Conservation (phyloP, 2,797 vertebrate species). For the Paramormyrops hopkinsi region DNA sequence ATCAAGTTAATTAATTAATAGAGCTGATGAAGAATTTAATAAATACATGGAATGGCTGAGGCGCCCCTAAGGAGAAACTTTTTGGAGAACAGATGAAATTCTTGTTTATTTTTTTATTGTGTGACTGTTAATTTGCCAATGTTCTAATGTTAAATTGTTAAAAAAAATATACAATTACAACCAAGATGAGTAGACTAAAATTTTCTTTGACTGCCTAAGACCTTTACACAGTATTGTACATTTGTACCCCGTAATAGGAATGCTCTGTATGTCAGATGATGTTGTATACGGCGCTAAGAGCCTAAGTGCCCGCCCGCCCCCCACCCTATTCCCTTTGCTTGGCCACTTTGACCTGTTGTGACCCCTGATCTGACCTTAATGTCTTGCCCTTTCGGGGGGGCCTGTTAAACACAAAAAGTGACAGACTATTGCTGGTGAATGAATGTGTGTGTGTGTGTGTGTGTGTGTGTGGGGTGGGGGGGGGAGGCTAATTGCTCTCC, state of each 20-base stretch:
- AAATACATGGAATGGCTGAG: background rate
- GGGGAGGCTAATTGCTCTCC: constrained; percentile 50
- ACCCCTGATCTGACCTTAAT: background rate
- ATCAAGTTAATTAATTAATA: background rate
- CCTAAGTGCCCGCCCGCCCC: background rate
- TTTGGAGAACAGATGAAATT: background rate
- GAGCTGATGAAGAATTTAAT: background rate
- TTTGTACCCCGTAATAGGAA: background rate
- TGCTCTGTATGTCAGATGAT: background rate
- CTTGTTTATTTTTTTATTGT: background rate
- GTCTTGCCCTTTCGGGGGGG: background rate
- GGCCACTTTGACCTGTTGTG: constrained; percentile 7
- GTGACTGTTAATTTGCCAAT: background rate
- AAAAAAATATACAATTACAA: background rate
- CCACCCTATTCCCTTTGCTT: background rate
- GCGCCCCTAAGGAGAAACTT: background rate
- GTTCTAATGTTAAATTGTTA: background rate
- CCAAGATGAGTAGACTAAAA: background rate
- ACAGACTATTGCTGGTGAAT: constrained; percentile 44
- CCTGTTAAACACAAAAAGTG: background rate
- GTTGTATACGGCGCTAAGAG: background rate
- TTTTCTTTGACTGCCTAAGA: background rate
- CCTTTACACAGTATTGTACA: background rate
- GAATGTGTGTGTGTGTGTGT: background rate
- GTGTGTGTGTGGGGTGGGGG: background rate